Evolutionary conservation across 1,140 invertebrate genomes (phyloP), one percentile per base, ranked within the genome.

Genomic region (Drosophila pectinifera): DNA sequence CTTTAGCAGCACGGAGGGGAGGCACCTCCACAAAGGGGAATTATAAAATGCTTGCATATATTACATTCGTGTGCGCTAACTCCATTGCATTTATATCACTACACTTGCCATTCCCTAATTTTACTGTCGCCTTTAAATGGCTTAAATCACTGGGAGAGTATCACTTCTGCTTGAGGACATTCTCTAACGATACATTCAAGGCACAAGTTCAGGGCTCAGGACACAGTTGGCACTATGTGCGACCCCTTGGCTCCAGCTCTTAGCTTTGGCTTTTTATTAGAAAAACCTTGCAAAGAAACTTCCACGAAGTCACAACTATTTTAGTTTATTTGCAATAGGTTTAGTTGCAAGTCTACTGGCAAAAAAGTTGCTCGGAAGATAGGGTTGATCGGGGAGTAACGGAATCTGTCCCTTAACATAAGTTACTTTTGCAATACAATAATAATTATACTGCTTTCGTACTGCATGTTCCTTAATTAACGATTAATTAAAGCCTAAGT

Each of bases 21-120:
- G 46, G 58, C 73, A 57, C 34, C 38, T 38, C 14, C 26, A 36
- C 41, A 57, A 57, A 57, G 16, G 26, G 26, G 16, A 70, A 70
- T 70, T 39, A 70, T 34, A 48, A 46, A 69, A 31, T 39, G 64
- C 63, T 46, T 39, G 13, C 26, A 68, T 43, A 16, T 22, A 54
- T 43, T 65, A 51, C 43, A 31, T 64, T 34, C 64, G 42, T 31
- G 42, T 49, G 5, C 5, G 18, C 42, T 48, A 31, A 48, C 14
- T 7, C 18, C 1, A 13, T 7, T 28, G 34, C 28, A 69, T 39
- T 55, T 46, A 55, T 46, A 10, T 8, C 14, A 46, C 59, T 22
- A 41, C 22, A 28, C 26, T 62, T 41, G 18, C 14, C 31, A 38
- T 41, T 51, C 20, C 18, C 13, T 0, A 16, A 13, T 41, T 62